phyloP scores from a whole-genome alignment of 2,113 vertebrate species.

The Colaptes auratus region DNA sequence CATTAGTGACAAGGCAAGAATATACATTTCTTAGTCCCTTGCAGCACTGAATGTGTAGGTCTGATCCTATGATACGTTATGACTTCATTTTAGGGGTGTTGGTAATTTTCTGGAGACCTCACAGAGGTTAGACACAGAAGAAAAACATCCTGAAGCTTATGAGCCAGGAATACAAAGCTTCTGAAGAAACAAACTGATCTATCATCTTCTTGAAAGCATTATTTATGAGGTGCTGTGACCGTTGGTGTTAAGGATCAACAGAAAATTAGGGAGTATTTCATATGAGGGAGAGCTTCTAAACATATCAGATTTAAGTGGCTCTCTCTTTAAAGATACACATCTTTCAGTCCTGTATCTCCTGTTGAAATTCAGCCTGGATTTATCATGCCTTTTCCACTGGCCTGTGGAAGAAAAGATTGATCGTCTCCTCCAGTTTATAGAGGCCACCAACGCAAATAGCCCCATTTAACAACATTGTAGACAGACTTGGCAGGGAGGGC shows the following conservation, averaged over 20 bases:
- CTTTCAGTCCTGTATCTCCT: neutral
- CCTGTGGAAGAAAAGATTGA: conserved; percentile 49
- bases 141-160: neutral
- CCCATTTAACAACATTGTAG: conserved; percentile 39
- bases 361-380: conserved; percentile 46
- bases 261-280: conserved; percentile 35
- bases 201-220: neutral
- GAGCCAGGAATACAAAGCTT: neutral
- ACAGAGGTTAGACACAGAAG: neutral
- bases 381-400: conserved; percentile 38
- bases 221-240: conserved; percentile 34
- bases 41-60: neutral
- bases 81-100: neutral
- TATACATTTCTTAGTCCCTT: neutral
- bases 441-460: conserved; percentile 33
- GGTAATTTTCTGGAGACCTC: neutral
- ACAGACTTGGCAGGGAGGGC: neutral
- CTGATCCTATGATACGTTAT: neutral
- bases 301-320: conserved; percentile 42
- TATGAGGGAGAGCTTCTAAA: conserved; percentile 17
- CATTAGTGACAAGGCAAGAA: neutral
- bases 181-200: neutral
- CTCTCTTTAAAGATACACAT: conserved; percentile 21
- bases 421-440: conserved; percentile 35
- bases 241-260: conserved; percentile 12